Evolutionary conservation across 1,140 invertebrate species (phyloP).

Genomic region (Hylaeus volcanicus): DNA sequence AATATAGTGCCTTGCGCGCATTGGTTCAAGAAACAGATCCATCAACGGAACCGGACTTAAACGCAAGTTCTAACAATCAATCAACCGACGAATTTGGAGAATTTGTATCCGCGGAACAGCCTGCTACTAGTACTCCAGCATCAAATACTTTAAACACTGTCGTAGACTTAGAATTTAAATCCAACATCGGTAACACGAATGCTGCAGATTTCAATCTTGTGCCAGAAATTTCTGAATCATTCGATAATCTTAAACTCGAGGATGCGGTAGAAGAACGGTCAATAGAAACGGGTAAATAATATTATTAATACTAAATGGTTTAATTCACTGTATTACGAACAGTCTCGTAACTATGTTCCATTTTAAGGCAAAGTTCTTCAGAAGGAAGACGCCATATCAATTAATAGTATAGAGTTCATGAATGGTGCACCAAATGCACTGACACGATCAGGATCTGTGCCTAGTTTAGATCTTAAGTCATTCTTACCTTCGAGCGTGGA

Average conservation of each 20-base stretch:
- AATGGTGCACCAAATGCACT: slow-evolving; percentile 70
- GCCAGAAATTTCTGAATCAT: slow-evolving; percentile 75
- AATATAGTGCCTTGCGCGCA: slow-evolving; percentile 80
- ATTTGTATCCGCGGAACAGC: slow-evolving; percentile 80
- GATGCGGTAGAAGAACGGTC: slow-evolving; percentile 56
- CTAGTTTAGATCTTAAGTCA: slow-evolving; percentile 80
- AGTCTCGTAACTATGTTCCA: slow-evolving; percentile 29
- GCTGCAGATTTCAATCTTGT: slow-evolving; percentile 64
- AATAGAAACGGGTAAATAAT: slow-evolving; percentile 67
- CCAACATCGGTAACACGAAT: slow-evolving; percentile 57
- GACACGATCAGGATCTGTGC: slow-evolving; percentile 79
- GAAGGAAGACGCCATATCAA: slow-evolving; percentile 76
- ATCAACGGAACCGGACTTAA: slow-evolving; percentile 41
- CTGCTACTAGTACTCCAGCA: slow-evolving; percentile 39
- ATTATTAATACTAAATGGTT: not conserved
- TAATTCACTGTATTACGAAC: slow-evolving; percentile 1
- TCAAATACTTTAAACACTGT: slow-evolving; percentile 62
- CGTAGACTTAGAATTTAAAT: slow-evolving; percentile 75
- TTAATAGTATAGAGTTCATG: slow-evolving; percentile 77
- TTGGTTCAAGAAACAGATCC: slow-evolving; percentile 70
- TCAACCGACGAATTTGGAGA: slow-evolving; percentile 82
- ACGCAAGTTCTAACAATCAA: slow-evolving; percentile 55
- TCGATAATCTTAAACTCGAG: slow-evolving; percentile 72
- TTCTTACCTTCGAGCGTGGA: slow-evolving; percentile 75
- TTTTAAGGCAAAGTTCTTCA: slow-evolving; percentile 73